Percentiles rank a stretch among this genome's conserved stretches.
Conservation (phyloP, 2,797 vertebrate genomes). For the Rhincodon typus region DNA sequence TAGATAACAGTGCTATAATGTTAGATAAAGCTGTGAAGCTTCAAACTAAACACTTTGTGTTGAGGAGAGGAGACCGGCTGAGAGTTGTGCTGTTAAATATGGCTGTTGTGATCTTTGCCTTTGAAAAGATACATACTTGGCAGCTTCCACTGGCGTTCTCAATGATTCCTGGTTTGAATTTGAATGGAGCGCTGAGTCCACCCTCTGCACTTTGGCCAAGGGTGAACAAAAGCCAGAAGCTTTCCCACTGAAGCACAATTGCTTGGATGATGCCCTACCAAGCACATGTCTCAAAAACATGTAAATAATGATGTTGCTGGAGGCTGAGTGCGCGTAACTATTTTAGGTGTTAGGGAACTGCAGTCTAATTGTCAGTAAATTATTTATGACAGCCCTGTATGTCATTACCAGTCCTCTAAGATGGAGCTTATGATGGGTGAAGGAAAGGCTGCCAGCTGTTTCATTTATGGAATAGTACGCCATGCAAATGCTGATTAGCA, state of each 20-base stretch:
- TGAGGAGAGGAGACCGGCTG: background rate
- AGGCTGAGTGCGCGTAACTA: background rate
- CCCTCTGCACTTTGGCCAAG: background rate
- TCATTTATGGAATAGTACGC: no score
- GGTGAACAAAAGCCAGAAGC: no score
- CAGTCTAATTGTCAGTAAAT: background rate
- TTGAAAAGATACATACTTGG: background rate
- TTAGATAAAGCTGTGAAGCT: background rate
- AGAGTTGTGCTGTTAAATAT: background rate
- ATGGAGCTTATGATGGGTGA: background rate
- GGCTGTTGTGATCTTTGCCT: background rate
- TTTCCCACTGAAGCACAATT: no score
- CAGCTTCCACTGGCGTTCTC: background rate
- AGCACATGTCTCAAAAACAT: background rate
- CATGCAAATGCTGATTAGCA: background rate
- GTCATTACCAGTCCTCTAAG: background rate
- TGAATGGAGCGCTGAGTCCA: no score
- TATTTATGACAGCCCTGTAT: background rate
- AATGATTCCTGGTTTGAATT: background rate
- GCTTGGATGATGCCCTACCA: background rate
- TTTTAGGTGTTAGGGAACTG: background rate
- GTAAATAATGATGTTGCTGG: background rate
- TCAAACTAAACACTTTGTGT: background rate
- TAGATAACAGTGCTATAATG: background rate
- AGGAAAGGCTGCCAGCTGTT: no score